These are phyloP conservation scores for Melanotaenia trifasciata DNA, from an alignment of 2,797 vertebrate genomes.

Conservation along the genomic window DNA sequence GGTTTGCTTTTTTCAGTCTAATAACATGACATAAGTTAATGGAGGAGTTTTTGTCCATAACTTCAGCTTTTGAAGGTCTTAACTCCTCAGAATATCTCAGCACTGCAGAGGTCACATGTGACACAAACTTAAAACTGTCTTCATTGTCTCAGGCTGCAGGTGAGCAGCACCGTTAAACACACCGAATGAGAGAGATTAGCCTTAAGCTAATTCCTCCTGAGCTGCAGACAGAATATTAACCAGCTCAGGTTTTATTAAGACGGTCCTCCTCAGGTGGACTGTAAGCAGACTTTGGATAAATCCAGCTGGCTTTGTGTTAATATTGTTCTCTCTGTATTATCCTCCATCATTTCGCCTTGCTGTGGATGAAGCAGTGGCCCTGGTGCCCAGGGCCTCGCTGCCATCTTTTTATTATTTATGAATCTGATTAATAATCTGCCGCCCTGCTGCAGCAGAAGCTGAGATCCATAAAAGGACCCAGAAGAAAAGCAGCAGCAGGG, in stretches of 20 bases:
- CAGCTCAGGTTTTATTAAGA: constrained; percentile 30
- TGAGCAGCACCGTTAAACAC: constrained; percentile 37
- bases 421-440: constrained; percentile 79
- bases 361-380: constrained; percentile 57
- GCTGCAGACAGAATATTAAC: constrained; percentile 48
- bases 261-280: constrained; percentile 41
- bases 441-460: constrained; percentile 59
- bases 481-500: constrained; percentile 51
- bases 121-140: not conserved
- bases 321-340: constrained; percentile 63
- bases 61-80: not conserved
- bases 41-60: not conserved
- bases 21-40: not conserved
- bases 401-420: constrained; percentile 82
- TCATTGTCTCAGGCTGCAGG: constrained; percentile 22
- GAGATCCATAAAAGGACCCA: constrained; percentile 69
- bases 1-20: not conserved
- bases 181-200: constrained; percentile 52
- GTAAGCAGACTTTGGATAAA: constrained; percentile 53
- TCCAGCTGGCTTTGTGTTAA: constrained; percentile 67
- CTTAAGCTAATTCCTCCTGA: constrained; percentile 48
- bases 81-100: not conserved
- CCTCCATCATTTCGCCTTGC: constrained; percentile 54
- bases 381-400: constrained; percentile 55
- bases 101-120: constrained; percentile 20